Base-by-base conservation (phyloP, 2,888 invertebrate species). In the Thysanoteuthis rhombus region DNA sequence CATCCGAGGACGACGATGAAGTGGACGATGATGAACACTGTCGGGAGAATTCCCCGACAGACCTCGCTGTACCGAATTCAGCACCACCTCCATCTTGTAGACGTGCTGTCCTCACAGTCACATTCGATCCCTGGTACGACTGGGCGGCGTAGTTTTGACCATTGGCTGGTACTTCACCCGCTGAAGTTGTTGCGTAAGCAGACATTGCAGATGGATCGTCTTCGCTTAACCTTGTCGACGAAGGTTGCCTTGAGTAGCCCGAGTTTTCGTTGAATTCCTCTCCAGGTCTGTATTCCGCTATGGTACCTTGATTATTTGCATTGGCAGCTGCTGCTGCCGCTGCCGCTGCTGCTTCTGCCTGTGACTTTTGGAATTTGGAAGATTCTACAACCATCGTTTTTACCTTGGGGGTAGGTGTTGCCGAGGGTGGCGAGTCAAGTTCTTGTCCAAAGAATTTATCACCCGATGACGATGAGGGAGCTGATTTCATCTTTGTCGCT, bases 361-460 rank as follows among this genome's bases (percentile, higher is more conserved):
- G 52, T 1, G 93, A 58, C 28, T 58, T 93, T 25, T 38, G 58
- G 22, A 47, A 93, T 47, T 93, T 93, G 16, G 93, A 93, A 38
- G 93, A 93, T 58, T 93, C 93, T 36, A 93, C 93, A 47, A 93
- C 93, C 93, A 93, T 93, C 28, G 93, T 93, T 58, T 93, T 93
- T 39, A 93, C 93, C 42, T 58, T 93, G 12, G 47, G 92, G 1
- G 42, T 92, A 10, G 42, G 58, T 39, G 93, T 42, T 19, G 91
- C 28, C 32, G 40, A n/a, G 36, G 42, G n/a, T n/a, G 92, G 1
- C 10, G 91, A 28, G n/a, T 92, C 91, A 19, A 39, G 36, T n/a
- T 42, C 42, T 22, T 92, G 42, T 42, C 90, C 90, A 38, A 40
- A 25, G 40, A 8, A 90, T 39, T 39, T 90, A 8, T 28, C 25